phyloP scores from a whole-genome alignment of 1,140 invertebrate species.

The Thaumetopoea pityocampa region DNA sequence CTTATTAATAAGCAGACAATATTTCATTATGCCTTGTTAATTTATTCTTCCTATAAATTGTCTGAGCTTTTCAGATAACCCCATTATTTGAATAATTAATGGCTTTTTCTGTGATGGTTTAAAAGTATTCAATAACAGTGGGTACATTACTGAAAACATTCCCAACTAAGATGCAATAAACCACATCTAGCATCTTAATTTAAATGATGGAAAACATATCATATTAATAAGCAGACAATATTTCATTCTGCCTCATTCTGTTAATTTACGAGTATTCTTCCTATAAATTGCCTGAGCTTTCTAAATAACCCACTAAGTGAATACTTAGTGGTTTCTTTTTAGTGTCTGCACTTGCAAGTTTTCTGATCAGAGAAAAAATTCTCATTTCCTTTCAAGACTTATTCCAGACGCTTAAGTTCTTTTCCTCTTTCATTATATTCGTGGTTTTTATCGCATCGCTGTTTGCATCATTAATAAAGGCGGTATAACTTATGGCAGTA shows the following conservation, averaged over 20 bases:
- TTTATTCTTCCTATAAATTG: too few species aligned
- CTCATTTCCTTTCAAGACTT: conserved; percentile 27
- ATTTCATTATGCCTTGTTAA: too few species aligned
- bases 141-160: too few species aligned
- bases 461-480: conserved; percentile 18
- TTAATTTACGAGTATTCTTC: conserved; percentile 31
- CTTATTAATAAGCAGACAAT: too few species aligned
- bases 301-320: conserved; percentile 36
- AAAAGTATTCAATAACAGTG: too few species aligned
- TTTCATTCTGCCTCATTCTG: conserved; percentile 15
- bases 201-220: conserved; percentile 7
- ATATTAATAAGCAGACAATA: conserved; percentile 4
- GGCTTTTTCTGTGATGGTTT: too few species aligned
- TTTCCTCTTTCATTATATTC: conserved; percentile 13
- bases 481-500: conserved; percentile 16
- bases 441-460: conserved; percentile 20
- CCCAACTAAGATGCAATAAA: too few species aligned
- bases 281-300: conserved; percentile 24
- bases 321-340: conserved; percentile 34
- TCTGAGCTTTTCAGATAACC: too few species aligned
- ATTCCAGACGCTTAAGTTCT: conserved; percentile 4
- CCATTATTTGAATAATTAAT: too few species aligned
- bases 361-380: conserved; percentile 37
- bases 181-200: too few species aligned
- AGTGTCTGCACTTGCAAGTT: conserved; percentile 30